These are phyloP conservation scores for Cliona cf. orientalis DNA, from an alignment of 37 sponge, comb jelly and placozoan genomes.

Conservation along the genomic window DNA sequence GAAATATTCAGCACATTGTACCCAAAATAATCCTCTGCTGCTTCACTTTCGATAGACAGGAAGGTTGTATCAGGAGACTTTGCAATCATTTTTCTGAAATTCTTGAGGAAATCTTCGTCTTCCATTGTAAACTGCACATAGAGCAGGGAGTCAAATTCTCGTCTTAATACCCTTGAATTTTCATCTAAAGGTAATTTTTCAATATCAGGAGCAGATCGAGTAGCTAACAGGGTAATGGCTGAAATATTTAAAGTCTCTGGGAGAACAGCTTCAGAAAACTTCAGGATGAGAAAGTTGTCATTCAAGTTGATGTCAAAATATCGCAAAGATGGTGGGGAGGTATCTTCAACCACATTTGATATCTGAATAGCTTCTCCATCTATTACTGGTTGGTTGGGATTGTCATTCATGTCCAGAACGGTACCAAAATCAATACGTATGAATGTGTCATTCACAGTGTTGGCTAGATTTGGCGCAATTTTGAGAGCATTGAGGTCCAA, in stretches of 20 bases:
- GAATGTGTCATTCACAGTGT: constrained; percentile 51
- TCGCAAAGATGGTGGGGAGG: constrained; percentile 47
- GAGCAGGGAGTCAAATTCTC: constrained; percentile 45
- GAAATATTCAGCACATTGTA: constrained; percentile 25
- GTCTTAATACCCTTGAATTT: constrained; percentile 20
- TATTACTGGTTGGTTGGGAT: constrained; percentile 28
- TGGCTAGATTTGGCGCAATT: constrained; percentile 61
- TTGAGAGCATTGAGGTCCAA: constrained; percentile 74
- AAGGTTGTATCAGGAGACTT: constrained; percentile 64
- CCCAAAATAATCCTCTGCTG: constrained; percentile 58
- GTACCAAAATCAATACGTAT: constrained; percentile 45
- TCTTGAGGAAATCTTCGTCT: constrained; percentile 70
- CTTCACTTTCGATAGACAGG: constrained; percentile 32
- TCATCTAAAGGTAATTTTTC: constrained; percentile 19
- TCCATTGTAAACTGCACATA: constrained; percentile 45
- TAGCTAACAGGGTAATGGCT: constrained; percentile 51
- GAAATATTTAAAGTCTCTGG: constrained; percentile 55
- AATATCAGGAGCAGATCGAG: not conserved
- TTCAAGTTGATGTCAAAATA: constrained; percentile 86
- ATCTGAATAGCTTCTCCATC: constrained; percentile 50
- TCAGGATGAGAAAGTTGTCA: constrained; percentile 71
- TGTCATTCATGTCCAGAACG: constrained; percentile 73
- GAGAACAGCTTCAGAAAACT: constrained; percentile 82
- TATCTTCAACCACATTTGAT: constrained; percentile 32
- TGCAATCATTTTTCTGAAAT: constrained; percentile 42